Conservation (phyloP, 1,140 invertebrate genomes). For the Lucilia cuprina region DNA sequence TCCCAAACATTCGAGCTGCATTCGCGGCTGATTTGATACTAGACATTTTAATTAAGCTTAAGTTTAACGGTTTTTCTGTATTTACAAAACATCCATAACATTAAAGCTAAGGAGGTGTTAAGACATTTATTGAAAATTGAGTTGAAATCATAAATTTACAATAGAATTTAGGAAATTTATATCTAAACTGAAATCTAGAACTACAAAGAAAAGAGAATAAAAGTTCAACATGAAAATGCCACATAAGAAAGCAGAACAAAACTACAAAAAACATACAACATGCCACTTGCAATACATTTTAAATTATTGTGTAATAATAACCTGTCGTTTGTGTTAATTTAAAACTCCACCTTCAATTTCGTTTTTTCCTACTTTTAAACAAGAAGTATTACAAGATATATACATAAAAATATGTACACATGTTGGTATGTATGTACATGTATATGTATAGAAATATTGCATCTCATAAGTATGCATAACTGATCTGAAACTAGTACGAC, state of each 20-base stretch:
- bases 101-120: not conserved
- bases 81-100: not conserved
- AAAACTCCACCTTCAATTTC: conserved; percentile 22
- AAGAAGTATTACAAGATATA: no score
- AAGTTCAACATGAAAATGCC: not conserved
- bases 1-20: no score
- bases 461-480: not conserved
- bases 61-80: not conserved
- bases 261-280: no score
- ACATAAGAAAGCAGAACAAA: not conserved
- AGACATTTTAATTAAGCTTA: not conserved
- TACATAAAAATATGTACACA: no score
- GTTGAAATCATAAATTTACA: conserved; percentile 3
- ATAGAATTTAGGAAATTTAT: not conserved
- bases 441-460: not conserved
- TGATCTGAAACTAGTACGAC: not conserved
- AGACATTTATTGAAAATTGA: conserved; percentile 21
- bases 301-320: conserved; percentile 18
- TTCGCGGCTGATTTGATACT: no score
- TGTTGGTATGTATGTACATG: no score
- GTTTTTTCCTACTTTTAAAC: not conserved
- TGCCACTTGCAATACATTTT: not conserved
- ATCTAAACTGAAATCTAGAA: not conserved
- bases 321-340: conserved; percentile 28
- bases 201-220: not conserved